Evolutionary conservation across 2,113 vertebrate genomes (phyloP).

Genomic region (Gymnarchus niloticus): DNA sequence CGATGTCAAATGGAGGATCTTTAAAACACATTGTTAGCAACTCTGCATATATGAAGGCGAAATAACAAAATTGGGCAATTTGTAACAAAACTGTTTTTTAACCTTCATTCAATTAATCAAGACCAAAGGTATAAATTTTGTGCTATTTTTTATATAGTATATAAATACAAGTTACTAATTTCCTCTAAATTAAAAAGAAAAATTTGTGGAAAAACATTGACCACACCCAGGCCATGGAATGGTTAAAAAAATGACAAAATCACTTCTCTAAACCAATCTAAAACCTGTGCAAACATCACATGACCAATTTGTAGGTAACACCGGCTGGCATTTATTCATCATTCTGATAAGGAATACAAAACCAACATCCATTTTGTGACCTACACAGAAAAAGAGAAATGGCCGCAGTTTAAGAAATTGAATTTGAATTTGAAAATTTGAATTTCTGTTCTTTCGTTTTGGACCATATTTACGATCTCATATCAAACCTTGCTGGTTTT

Average conservation of each 20-base stretch:
- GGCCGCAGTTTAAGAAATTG: too few relatives aligned
- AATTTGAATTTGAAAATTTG: not conserved
- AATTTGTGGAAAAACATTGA: not conserved
- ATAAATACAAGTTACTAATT: not conserved
- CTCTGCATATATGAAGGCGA: not conserved
- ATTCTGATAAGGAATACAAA: constrained; percentile 20
- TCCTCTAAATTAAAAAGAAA: not conserved
- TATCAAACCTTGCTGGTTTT: not conserved
- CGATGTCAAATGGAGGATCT: not conserved
- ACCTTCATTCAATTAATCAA: too few relatives aligned
- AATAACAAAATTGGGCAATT: not conserved
- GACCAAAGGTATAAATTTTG: too few relatives aligned
- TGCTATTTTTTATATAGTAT: not conserved
- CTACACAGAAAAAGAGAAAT: not conserved
- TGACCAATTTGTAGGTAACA: not conserved
- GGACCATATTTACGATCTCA: not conserved
- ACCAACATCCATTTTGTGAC: not conserved
- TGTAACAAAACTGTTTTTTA: not conserved
- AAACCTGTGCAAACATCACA: constrained; percentile 3
- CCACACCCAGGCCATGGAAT: not conserved
- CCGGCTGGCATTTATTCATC: not conserved
- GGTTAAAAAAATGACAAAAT: not conserved
- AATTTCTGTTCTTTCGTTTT: not conserved
- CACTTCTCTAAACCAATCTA: constrained; percentile 5
- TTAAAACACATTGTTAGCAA: not conserved